Evolutionary conservation across 2,113 vertebrate genomes (phyloP).

Genomic region (Zosterops lateralis): DNA sequence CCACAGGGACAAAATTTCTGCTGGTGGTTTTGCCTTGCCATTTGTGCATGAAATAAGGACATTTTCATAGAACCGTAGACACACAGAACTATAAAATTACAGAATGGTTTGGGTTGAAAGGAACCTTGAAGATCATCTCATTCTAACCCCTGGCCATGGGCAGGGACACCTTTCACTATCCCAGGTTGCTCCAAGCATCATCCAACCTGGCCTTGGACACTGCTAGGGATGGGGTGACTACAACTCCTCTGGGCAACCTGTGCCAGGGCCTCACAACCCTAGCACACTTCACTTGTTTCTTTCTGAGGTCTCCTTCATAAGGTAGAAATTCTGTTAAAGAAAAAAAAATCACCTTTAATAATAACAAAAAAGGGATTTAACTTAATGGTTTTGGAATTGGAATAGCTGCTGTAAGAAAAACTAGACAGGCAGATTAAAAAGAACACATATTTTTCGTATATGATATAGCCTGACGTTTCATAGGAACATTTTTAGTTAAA

Average conservation of each 20-base stretch:
- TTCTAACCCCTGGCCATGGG: accelerated
- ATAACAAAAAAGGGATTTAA: too few species aligned
- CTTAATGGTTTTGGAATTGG: background rate
- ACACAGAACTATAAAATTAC: background rate
- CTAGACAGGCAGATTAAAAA: background rate
- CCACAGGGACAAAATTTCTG: background rate
- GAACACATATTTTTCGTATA: accelerated
- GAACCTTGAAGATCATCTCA: background rate
- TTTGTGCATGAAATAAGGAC: background rate
- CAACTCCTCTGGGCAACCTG: background rate
- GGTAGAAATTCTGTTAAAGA: background rate
- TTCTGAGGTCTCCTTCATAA: background rate
- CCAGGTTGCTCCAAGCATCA: accelerated
- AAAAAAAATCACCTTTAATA: background rate
- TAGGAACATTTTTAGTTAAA: background rate
- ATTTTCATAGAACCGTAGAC: background rate
- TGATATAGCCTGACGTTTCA: background rate
- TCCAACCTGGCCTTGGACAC: background rate
- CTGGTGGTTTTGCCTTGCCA: background rate
- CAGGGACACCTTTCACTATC: background rate
- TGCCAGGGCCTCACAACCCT: background rate
- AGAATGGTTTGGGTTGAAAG: background rate
- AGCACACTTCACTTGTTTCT: background rate
- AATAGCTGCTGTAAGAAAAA: background rate
- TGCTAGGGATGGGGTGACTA: background rate